Percentiles rank a stretch among this genome's conserved stretches.
Conservation (phyloP, 2,797 vertebrate genomes). For the Trachurus trachurus region DNA sequence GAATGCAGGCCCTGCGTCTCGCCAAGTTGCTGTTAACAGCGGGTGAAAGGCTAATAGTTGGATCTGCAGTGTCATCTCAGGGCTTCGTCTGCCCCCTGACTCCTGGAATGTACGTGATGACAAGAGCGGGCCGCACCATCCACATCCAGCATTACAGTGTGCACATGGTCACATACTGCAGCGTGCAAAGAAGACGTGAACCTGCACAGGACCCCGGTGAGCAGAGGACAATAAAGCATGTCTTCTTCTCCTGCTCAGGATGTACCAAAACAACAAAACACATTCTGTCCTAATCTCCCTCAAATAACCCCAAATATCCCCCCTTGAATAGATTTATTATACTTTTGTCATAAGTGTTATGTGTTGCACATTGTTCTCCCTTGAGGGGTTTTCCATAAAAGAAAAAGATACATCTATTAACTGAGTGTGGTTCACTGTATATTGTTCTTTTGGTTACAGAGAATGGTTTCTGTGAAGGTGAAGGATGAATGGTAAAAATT, state of each 20-base stretch:
- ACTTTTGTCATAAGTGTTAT: slow-evolving; percentile 44
- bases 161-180: slow-evolving; percentile 38
- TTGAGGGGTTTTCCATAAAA: slow-evolving; percentile 66
- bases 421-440: slow-evolving; percentile 44
- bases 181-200: slow-evolving; percentile 49
- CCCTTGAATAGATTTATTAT: slow-evolving; percentile 66
- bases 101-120: slow-evolving; percentile 97
- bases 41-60: slow-evolving; percentile 95
- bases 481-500: slow-evolving; percentile 48
- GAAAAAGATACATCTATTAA: slow-evolving; percentile 70
- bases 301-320: slow-evolving; percentile 65
- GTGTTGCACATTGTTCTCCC: slow-evolving; percentile 72
- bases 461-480: slow-evolving; percentile 48
- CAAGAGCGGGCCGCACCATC: slow-evolving; percentile 86
- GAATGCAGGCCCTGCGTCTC: slow-evolving; percentile 90
- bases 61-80: slow-evolving; percentile 93
- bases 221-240: slow-evolving; percentile 62
- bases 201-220: slow-evolving; percentile 31
- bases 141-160: slow-evolving; percentile 54
- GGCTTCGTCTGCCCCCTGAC: slow-evolving; percentile 92
- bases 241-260: slow-evolving; percentile 56
- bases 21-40: slow-evolving; percentile 96
- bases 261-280: slow-evolving; percentile 59
- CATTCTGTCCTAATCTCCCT: slow-evolving; percentile 55
- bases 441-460: slow-evolving; percentile 57